Evolutionary conservation across 2,888 invertebrate species (phyloP).

Genomic region (Andrena flavipes): DNA sequence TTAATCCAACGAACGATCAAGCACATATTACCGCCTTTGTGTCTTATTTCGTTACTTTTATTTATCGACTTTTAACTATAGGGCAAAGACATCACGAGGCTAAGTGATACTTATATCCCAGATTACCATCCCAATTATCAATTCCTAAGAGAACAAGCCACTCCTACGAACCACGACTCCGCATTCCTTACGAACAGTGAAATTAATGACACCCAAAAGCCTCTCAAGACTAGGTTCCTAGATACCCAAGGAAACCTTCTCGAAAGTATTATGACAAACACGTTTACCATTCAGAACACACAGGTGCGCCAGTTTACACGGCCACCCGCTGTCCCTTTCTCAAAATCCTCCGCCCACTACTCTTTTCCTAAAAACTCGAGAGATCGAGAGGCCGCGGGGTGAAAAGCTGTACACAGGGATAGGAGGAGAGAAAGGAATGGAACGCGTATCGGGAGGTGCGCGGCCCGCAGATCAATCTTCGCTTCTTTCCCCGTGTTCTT

Average conservation of each 20-base stretch:
- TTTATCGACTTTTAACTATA: too few species aligned
- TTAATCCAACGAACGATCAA: too few species aligned
- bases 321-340: slow-evolving; percentile 62
- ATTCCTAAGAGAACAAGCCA: not conserved
- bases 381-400: slow-evolving; percentile 5
- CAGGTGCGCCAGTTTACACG: slow-evolving; percentile 71
- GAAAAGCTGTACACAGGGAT: slow-evolving; percentile 28
- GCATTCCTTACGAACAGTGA: slow-evolving; percentile 10
- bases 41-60: too few species aligned
- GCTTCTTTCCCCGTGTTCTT: slow-evolving; percentile 55
- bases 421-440: slow-evolving; percentile 63
- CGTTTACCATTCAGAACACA: slow-evolving; percentile 55
- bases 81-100: too few species aligned
- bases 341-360: slow-evolving; percentile 6
- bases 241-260: not conserved
- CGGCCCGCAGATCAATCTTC: slow-evolving; percentile 71
- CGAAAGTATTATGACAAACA: slow-evolving; percentile 56
- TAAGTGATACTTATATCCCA: not conserved
- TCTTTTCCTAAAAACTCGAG: not conserved
- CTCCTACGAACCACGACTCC: not conserved
- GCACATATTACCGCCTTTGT: too few species aligned
- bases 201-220: slow-evolving; percentile 33
- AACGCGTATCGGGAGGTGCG: slow-evolving; percentile 71
- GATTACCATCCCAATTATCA: not conserved
- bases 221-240: not conserved